Base-by-base conservation (phyloP, 2,888 invertebrate species). In the Lampropteryx suffumata region DNA sequence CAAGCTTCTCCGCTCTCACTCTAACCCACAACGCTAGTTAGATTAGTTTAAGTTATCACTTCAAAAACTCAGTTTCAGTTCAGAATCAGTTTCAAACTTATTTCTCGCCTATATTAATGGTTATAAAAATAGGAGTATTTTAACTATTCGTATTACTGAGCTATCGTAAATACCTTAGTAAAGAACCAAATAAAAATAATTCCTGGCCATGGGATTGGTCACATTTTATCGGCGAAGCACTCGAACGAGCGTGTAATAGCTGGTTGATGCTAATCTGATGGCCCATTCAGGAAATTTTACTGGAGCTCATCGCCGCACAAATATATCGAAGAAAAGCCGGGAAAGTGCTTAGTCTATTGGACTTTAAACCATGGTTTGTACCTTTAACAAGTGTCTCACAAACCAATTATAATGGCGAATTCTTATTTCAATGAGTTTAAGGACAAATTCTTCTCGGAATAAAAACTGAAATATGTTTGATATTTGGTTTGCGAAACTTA, bases 191-290 rank as follows among this genome's bases (percentile, higher is more conserved):
- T 56, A 61, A 61, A 57, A 59, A 52, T 57, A 61, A 61, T 55
- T 51, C 61, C 48, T 57, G 55, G 59, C 61, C 26, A 57, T 61
- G 50, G 50, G 51, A 53, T 59, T 53, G 61, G 61, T 55, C 63
- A 70, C 82, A 82, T 77, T 81, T 84, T 79, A 79, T 71, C 66
- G 53, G 56, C 48, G 56, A 52, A 61, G 63, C 63, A 67, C 65
- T 67, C 57, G 62, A 70, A 67, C 59, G 65, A 59, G 59, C 68
- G 64, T 74, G 74, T 84, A 79, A 87, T 82, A 76, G 84, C 73
- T 51, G 61, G 59, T 64, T 74, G 71, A 87, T 88, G 87, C 81
- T 85, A 87, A 87, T 88, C 79, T 78, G 69, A 88, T 85, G 62
- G 84, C 67, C 84, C 76, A 82, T 85, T 75, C 62, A 71, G 68